These are phyloP conservation scores for Phoxinus phoxinus DNA, from an alignment of 2,113 vertebrate species.

Conservation along the genomic window DNA sequence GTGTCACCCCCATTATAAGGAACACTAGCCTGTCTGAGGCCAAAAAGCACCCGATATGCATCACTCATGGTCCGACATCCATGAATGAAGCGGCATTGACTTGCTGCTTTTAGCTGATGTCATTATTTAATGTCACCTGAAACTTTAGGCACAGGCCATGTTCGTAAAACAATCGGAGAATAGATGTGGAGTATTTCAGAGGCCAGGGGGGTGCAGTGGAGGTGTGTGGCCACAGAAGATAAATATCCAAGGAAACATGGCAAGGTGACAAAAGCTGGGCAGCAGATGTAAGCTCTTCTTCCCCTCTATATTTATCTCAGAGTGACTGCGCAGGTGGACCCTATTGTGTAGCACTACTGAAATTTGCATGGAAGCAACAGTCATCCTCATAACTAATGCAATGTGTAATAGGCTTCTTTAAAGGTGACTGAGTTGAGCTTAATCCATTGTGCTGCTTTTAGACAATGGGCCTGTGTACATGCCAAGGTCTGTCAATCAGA, in stretches of 20 bases:
- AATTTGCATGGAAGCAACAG: constrained; percentile 43
- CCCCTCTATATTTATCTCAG: constrained; percentile 52
- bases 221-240: constrained; percentile 29
- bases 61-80: constrained; percentile 20
- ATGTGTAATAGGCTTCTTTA: constrained; percentile 41
- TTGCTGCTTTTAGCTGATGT: constrained; percentile 37
- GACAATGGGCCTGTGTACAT: constrained; percentile 23
- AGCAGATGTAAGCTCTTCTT: constrained; percentile 56
- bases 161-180: constrained; percentile 17
- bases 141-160: not conserved
- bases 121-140: constrained; percentile 39
- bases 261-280: constrained; percentile 60
- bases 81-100: constrained; percentile 20
- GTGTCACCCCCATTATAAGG: constrained; percentile 65
- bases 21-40: constrained; percentile 64
- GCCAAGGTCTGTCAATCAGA: constrained; percentile 7
- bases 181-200: constrained; percentile 21
- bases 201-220: not conserved
- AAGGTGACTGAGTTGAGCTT: constrained; percentile 29
- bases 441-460: not conserved
- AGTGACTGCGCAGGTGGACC: constrained; percentile 58
- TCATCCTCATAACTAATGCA: constrained; percentile 34
- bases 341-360: constrained; percentile 42
- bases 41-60: constrained; percentile 41
- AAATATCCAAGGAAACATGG: constrained; percentile 17